phyloP scores from a whole-genome alignment of 2,888 invertebrate genomes.

The Morpho achilles region DNA sequence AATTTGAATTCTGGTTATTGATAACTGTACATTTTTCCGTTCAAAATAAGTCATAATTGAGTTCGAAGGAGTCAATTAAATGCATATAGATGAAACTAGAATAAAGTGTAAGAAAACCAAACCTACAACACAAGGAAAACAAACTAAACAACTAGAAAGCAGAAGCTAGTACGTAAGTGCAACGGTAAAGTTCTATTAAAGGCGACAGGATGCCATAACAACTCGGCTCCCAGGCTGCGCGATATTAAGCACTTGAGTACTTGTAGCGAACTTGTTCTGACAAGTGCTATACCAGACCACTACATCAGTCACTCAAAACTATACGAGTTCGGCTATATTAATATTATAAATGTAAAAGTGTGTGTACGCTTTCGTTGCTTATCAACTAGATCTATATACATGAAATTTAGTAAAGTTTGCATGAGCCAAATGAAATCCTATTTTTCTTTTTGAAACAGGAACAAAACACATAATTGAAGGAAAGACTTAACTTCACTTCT shows the following conservation, averaged over 20 bases:
- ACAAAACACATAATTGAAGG: no score
- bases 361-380: no score
- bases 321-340: neutral
- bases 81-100: neutral
- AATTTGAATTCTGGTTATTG: no score
- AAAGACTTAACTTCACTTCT: no score
- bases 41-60: neutral
- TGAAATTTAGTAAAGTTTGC: no score
- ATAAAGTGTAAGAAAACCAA: no score
- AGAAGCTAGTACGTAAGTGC: slow-evolving; percentile 30
- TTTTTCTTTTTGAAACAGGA: no score
- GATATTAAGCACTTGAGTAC: slow-evolving; percentile 22
- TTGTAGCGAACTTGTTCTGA: slow-evolving; percentile 20
- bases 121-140: no score
- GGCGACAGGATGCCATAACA: slow-evolving; percentile 50
- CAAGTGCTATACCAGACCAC: slow-evolving; percentile 1
- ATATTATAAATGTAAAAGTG: no score
- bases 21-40: no score
- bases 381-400: no score
- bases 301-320: neutral
- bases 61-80: neutral
- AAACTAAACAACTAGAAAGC: slow-evolving; percentile 7
- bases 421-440: no score
- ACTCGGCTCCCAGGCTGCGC: slow-evolving; percentile 18
- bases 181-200: slow-evolving; percentile 54